Conservation (phyloP, 2,888 invertebrate genomes). For the Ophion obscuratus region DNA sequence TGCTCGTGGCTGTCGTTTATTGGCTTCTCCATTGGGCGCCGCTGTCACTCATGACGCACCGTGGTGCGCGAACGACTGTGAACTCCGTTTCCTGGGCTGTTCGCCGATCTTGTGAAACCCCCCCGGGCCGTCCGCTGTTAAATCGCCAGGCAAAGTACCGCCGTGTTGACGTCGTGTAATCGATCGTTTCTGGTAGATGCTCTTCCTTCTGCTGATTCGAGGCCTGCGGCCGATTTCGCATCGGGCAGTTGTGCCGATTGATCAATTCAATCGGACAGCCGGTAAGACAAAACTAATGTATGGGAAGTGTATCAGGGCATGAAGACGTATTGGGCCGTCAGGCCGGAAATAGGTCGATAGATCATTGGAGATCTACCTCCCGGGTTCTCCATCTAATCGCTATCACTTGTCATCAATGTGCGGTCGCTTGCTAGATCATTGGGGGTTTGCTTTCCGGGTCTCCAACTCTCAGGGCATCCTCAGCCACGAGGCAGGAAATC, state of each 20-base stretch:
- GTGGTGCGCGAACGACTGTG: background rate
- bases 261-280: slow-evolving; percentile 28
- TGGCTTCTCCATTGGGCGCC: slow-evolving; percentile 52
- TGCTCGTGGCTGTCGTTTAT: slow-evolving; percentile 33
- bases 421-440: no score
- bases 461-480: no score
- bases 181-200: slow-evolving; percentile 63
- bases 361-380: background rate
- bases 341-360: background rate
- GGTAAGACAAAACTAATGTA: slow-evolving; percentile 26
- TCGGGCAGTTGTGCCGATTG: slow-evolving; percentile 40
- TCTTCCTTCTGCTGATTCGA: slow-evolving; percentile 46
- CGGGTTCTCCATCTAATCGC: background rate
- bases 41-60: slow-evolving; percentile 50
- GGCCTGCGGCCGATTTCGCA: background rate
- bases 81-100: slow-evolving; percentile 24
- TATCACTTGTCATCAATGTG: background rate
- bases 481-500: no score
- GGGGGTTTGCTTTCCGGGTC: no score
- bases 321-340: background rate
- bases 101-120: slow-evolving; percentile 33
- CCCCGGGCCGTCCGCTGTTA: slow-evolving; percentile 58
- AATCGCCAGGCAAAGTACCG: slow-evolving; percentile 55
- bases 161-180: slow-evolving; percentile 37
- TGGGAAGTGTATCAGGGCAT: slow-evolving; percentile 1